Evolutionary conservation across 1,140 invertebrate genomes (phyloP), one percentile per base, ranked within the genome.

Genomic region (Sweltsa coloradensis): DNA sequence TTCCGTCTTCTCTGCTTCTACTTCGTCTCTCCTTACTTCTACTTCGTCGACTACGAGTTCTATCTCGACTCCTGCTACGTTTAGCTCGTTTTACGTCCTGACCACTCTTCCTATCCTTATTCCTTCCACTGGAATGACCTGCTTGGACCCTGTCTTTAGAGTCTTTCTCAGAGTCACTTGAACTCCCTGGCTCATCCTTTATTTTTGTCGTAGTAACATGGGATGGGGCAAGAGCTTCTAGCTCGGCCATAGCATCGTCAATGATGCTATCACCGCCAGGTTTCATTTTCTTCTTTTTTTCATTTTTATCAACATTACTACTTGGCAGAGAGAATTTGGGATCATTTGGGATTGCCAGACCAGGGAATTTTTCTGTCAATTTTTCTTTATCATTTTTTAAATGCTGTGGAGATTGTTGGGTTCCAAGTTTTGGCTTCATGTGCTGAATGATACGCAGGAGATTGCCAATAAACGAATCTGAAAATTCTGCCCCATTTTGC

Each of bases 401-500:
- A 21, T 55, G 59, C 13, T 49, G 51, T 43, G 48, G 53, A n/a
- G 31, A 21, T 48, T 49, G 49, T 48, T 45, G 36, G 23, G 56
- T 53, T 45, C 42, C 29, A 60, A n/a, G 52, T 48, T 72, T 72
- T 5, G 86, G 83, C 62, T 83, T 85, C 93, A 97, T 97, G 53
- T 91, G 87, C 54, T 94, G 82, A 54, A 97, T 97, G 47, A 98
- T 85, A 44, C 94, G 73, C 11, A 96, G 69, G 1, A 98, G 68
- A 66, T 94, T 97, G 5, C 85, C 80, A 48, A 90, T 82, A 58
- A 98, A 85, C 0, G 93, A 96, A 62, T 98, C 94, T 0, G 86
- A 85, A 64, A 92, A 91, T 63, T 95, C 90, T 2, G 91, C 91
- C 48, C 89, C 93, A 85, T 93, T 95, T 68, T 95, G 82, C 1